Base-by-base conservation (phyloP, 2,797 vertebrate species). In the Centroberyx gerrardi region DNA sequence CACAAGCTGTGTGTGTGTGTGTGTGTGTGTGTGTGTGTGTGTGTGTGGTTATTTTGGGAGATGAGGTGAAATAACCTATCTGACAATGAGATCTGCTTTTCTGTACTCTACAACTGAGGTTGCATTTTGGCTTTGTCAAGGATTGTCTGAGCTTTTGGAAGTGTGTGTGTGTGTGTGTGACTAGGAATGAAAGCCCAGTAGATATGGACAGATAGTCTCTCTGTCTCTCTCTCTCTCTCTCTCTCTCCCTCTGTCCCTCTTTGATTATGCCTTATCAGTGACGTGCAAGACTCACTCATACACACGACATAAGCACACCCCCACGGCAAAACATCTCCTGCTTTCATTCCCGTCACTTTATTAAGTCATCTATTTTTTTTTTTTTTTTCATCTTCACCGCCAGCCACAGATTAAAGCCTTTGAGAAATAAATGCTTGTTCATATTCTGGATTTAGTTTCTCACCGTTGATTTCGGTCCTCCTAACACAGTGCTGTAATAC, bases 231-330 rank as follows among this genome's bases (percentile, higher is more conserved):
- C 68, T 54, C 53, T 72, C n/a, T 48, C 44, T 53, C 15, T 52
- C 33, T 48, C 14, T 55, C 17, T 29, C 46, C 15, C 54, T 29
- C 17, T 2, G 18, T 49, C 28, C 5, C 38, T 44, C 42, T 27
- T 59, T 44, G 31, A 22, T 64, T 15, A 62, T 76, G 8, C 12
- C 15, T 78, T 76, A 83, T 83, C 82, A 81, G 54, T 61, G 63
- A 40, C 29, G 63, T 60, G 46, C 72, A 72, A 56, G 55, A 42
- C 51, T 61, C 75, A 80, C 83, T 68, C 8, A 27, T 5, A 62
- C 33, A 48, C 42, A 69, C 22, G 46, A 48, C 36, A 10, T 33
- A 62, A 72, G 36, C 22, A 44, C 42, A 36, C 4, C 28, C 28
- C 61, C 33, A 28, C 27, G 6, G 63, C 31, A 46, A 70, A 66